Evolutionary conservation across 1,140 invertebrate species (phyloP).

Genomic region (Muscidifurax raptorellus): DNA sequence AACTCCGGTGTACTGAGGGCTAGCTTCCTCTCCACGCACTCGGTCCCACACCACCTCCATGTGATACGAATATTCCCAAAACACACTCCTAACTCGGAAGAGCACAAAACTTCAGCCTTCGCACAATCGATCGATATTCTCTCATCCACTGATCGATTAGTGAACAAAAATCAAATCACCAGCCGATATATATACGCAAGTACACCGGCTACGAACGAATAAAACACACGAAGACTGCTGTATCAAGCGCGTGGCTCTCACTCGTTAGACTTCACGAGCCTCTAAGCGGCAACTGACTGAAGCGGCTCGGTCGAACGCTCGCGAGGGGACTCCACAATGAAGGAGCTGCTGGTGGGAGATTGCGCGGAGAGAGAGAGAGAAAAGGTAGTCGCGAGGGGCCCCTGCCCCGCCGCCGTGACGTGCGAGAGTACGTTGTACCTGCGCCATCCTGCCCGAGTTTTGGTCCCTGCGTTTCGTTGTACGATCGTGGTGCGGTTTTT

Average conservation of each 20-base stretch:
- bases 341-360: slow-evolving; percentile 15
- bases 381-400: neutral
- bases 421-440: neutral
- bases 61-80: neutral
- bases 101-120: neutral
- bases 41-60: neutral
- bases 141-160: neutral
- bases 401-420: neutral
- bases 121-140: neutral
- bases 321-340: slow-evolving; percentile 31
- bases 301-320: slow-evolving; percentile 61
- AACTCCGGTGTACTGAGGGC: slow-evolving; percentile 17
- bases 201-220: neutral
- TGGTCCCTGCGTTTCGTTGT: neutral
- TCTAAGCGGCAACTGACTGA: slow-evolving; percentile 61
- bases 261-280: slow-evolving; percentile 43
- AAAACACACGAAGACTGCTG: neutral
- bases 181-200: neutral
- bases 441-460: neutral
- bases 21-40: neutral
- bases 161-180: neutral
- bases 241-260: neutral
- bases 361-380: neutral
- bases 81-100: neutral
- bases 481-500: neutral